Evolutionary conservation across 2,888 invertebrate species (phyloP), one percentile per base, ranked within the genome.

Genomic region (Lottia scabra): DNA sequence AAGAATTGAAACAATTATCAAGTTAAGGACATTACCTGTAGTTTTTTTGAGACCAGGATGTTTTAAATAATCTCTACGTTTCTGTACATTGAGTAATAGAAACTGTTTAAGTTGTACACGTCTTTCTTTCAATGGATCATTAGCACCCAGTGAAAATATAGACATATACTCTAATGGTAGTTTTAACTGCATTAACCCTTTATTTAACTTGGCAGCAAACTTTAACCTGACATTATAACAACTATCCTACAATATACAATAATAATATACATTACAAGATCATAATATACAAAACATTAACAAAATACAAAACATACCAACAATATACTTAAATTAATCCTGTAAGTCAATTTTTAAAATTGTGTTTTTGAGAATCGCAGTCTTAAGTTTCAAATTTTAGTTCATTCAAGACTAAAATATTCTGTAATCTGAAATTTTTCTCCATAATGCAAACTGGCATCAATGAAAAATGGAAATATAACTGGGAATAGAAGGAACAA

Each of bases 91-190:
- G 0, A 94, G 93, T 79, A 94, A 92, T 93, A 98, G 95, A 90
- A 94, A 96, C 86, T 94, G 94, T 74, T 94, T 90, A 67, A 90
- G 84, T 72, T 85, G 84, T 43, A 78, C 78, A 80, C 93, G 93
- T 63, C 95, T 91, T 86, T 95, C 94, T 75, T 94, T 93, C 84
- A 97, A 95, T 12, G 94, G 93, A 90, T 98, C 98, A 78, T 95
- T 93, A 0, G 97, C 98, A 45, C 94, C 95, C 72, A 98, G 91
- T 46, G 95, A 95, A 91, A 98, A 97, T 90, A 96, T 95, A 23
- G 96, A 96, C 96, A 98, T 96, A 91, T 98, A 99, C 91, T 98
- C 97, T 70, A 99, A 91, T 0, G 98, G 98, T 78, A 99, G 92
- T 87, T 87, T 84, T 69, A 91, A 77, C 16, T 84, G 77, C 63